phyloP scores from a whole-genome alignment of 2,113 vertebrate species.

The Junco hyemalis region DNA sequence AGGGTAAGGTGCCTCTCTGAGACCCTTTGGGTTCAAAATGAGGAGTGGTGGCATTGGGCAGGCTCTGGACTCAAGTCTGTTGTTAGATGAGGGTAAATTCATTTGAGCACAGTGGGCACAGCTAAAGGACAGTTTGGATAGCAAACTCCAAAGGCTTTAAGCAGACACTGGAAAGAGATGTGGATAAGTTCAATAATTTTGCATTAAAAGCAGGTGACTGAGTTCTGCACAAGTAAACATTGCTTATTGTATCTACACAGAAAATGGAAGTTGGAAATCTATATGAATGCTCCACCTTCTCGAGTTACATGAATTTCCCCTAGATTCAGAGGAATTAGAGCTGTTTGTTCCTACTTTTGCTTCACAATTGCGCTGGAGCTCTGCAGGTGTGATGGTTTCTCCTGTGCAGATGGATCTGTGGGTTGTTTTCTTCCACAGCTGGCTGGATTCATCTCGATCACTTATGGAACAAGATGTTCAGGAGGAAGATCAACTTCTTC shows the following conservation, averaged over 20 bases:
- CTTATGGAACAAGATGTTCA: slow-evolving; percentile 94
- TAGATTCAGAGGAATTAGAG: neutral
- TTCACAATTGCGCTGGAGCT: neutral
- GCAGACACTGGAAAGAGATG: neutral
- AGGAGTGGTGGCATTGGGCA: neutral
- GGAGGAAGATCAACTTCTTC: slow-evolving; percentile 86
- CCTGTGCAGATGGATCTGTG: neutral
- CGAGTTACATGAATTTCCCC: neutral
- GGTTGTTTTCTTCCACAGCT: slow-evolving; percentile 77
- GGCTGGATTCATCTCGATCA: slow-evolving; percentile 94
- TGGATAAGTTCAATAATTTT: neutral
- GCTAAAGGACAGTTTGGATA: neutral
- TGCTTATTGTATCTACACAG: neutral
- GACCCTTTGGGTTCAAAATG: neutral
- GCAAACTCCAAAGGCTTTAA: neutral
- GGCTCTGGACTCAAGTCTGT: neutral
- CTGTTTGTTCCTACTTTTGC: neutral
- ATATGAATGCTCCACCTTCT: neutral
- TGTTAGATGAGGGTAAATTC: neutral
- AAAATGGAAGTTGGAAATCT: neutral
- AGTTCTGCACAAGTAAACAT: neutral
- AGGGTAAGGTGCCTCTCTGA: slow-evolving; percentile 75
- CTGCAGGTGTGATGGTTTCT: neutral
- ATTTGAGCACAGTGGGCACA: neutral
- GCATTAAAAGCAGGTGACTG: neutral